Conservation (phyloP, 2,113 vertebrate species). For the Catharus bicknelli region DNA sequence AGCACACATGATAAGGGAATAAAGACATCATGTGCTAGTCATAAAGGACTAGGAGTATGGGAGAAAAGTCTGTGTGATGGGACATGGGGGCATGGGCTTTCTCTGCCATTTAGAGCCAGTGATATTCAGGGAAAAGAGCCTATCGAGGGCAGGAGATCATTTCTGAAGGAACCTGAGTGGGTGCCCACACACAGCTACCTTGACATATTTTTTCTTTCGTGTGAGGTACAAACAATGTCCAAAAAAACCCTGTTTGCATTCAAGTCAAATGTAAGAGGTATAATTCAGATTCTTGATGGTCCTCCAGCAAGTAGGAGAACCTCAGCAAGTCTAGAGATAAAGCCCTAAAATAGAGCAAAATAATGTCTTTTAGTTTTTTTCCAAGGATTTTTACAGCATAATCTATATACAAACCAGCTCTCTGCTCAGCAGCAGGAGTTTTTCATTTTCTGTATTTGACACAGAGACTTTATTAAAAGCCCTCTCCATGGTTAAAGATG, state of each 20-base stretch:
- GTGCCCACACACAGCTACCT: background rate
- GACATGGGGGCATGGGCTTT: background rate
- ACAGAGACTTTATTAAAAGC: background rate
- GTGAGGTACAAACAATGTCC: background rate
- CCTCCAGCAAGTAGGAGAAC: background rate
- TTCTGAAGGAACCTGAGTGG: background rate
- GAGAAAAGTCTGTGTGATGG: background rate
- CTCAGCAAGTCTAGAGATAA: background rate
- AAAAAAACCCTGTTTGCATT: background rate
- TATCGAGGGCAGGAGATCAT: background rate
- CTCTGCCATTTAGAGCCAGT: background rate
- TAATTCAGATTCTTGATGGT: background rate
- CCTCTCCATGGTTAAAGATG: background rate
- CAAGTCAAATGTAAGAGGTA: background rate
- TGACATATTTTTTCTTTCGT: background rate
- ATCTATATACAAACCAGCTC: background rate
- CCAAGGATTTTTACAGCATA: background rate
- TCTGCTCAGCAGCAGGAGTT: background rate
- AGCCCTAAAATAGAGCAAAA: background rate
- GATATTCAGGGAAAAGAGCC: background rate
- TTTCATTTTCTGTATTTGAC: background rate
- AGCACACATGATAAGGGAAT: background rate
- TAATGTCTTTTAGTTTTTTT: background rate
- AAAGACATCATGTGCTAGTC: accelerated
- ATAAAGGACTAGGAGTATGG: background rate